Evolutionary conservation across 2,888 invertebrate species (phyloP).

Genomic region (Xanthorhoe designata): DNA sequence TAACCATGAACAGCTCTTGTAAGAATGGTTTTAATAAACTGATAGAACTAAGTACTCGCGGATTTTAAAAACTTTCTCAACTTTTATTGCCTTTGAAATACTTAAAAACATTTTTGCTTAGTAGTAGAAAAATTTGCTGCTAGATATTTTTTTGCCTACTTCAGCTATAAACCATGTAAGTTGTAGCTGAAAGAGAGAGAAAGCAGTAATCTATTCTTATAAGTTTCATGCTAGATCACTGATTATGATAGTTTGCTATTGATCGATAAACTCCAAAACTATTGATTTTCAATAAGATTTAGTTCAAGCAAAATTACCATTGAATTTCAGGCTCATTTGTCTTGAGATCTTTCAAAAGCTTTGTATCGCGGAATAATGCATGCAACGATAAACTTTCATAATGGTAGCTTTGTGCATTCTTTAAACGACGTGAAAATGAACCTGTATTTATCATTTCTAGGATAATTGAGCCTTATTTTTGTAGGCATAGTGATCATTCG

Average conservation of each 20-base stretch:
- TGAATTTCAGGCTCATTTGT: constrained; percentile 40
- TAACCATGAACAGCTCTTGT: too few species aligned
- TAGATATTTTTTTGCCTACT: too few species aligned
- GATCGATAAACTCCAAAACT: constrained; percentile 46
- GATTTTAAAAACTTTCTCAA: too few species aligned
- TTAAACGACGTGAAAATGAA: not conserved
- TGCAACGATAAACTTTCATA: constrained; percentile 17
- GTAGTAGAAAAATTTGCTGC: too few species aligned
- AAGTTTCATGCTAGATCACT: too few species aligned
- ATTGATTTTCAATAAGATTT: constrained; percentile 68
- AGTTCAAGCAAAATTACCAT: constrained; percentile 60
- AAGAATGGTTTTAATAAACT: too few species aligned
- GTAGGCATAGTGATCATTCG: not conserved
- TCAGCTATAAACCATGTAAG: too few species aligned
- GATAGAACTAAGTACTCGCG: too few species aligned
- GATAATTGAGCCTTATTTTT: not conserved
- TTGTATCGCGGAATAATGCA: constrained; percentile 8
- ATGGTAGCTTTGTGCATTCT: constrained; percentile 4
- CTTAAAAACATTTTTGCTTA: too few species aligned
- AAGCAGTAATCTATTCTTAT: too few species aligned
- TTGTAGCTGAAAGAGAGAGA: too few species aligned
- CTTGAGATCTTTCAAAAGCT: constrained; percentile 21
- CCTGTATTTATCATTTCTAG: not conserved
- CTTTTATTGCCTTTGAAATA: too few species aligned
- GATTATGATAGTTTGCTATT: not conserved